These are phyloP conservation scores for Seriola aureovittata DNA, from an alignment of 2,113 vertebrate genomes.

Conservation along the genomic window DNA sequence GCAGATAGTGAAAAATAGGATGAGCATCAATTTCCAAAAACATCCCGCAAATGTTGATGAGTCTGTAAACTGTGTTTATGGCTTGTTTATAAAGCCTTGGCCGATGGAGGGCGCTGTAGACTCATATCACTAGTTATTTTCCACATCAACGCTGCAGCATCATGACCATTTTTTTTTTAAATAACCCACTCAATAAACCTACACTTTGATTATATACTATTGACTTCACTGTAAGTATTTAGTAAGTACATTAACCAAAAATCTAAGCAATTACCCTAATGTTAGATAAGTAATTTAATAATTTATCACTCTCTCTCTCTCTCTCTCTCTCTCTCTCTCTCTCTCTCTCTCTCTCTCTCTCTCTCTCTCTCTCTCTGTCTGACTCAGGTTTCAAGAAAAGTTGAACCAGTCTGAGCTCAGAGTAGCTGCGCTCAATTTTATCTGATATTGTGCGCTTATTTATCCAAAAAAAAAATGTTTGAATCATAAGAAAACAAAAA, in stretches of 20 bases:
- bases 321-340: constrained; percentile 14
- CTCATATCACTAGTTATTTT: not conserved
- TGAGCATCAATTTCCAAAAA: no score
- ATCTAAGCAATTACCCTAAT: constrained; percentile 12
- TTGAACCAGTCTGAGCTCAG: constrained; percentile 49
- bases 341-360: constrained; percentile 26
- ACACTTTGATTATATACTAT: not conserved
- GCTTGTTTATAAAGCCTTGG: not conserved
- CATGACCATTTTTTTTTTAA: not conserved
- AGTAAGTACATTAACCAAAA: not conserved
- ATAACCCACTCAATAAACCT: not conserved
- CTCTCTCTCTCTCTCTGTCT: constrained; percentile 29
- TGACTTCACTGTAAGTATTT: not conserved
- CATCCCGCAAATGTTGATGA: no score
- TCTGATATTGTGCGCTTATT: not conserved
- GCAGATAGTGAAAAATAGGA: no score
- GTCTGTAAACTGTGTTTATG: no score
- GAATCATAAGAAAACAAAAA: not conserved
- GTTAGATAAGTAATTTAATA: not conserved
- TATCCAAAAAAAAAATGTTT: not conserved
- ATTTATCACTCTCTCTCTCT: constrained; percentile 20
- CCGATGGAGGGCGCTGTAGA: constrained; percentile 50
- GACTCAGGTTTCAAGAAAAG: constrained; percentile 45
- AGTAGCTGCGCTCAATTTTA: not conserved
- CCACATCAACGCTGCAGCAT: constrained; percentile 22